Percentiles rank a stretch among this genome's conserved stretches.
These are phyloP conservation scores for Drosophila incognita DNA, from an alignment of 2,888 invertebrate genomes.

Conservation along the genomic window DNA sequence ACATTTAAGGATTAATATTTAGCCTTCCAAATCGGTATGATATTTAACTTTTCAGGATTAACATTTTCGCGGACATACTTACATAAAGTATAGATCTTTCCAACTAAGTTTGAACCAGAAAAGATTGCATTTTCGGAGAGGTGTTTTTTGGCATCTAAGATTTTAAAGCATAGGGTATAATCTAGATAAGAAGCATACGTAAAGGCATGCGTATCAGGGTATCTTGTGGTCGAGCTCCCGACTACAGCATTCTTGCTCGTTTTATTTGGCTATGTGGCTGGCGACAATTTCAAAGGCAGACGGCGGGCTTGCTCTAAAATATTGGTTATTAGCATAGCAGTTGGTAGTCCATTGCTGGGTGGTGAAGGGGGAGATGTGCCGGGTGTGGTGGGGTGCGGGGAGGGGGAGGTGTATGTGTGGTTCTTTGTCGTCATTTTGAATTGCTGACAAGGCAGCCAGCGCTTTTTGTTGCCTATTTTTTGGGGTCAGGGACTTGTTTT, in stretches of 20 bases:
- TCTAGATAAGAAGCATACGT: background rate
- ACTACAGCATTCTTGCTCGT: background rate
- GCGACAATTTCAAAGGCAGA: constrained; percentile 57
- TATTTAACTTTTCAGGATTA: background rate
- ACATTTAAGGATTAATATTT: background rate
- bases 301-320: constrained; percentile 63
- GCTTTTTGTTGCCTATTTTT: constrained; percentile 73
- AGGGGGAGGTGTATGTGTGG: constrained; percentile 1
- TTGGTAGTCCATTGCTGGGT: background rate
- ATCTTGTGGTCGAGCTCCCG: background rate
- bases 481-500: constrained; percentile 80
- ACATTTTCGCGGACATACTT: background rate
- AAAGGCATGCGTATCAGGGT: background rate
- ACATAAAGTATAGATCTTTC: background rate
- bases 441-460: constrained; percentile 70
- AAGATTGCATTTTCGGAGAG: background rate
- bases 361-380: background rate
- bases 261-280: constrained; percentile 37
- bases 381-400: background rate
- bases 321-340: constrained; percentile 72
- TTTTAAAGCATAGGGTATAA: background rate
- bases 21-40: background rate
- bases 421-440: constrained; percentile 28
- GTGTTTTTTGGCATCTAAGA: background rate
- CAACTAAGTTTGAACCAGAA: background rate